These are phyloP conservation scores for Acrocyrtus sp. DNA, from an alignment of 2,888 invertebrate species.

Conservation along the genomic window DNA sequence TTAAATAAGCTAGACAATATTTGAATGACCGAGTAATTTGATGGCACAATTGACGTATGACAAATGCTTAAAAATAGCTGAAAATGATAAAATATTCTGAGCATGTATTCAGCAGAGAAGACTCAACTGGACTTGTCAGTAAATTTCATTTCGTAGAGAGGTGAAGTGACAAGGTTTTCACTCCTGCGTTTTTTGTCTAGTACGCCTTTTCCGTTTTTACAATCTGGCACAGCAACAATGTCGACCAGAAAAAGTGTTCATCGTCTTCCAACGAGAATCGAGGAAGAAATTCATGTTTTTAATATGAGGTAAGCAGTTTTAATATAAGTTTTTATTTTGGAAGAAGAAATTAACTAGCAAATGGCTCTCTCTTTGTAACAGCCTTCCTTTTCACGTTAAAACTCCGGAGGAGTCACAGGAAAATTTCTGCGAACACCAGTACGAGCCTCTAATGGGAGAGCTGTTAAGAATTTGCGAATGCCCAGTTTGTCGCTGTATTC, in stretches of 20 bases:
- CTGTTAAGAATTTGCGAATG: constrained; percentile 47
- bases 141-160: no score
- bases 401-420: neutral
- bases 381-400: constrained; percentile 6
- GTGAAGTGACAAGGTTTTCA: no score
- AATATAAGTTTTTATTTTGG: neutral
- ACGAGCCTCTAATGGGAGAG: constrained; percentile 27
- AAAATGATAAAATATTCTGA: no score
- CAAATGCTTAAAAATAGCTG: neutral
- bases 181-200: no score
- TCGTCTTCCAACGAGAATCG: neutral
- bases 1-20: no score
- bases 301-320: constrained; percentile 16
- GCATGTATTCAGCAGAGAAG: no score
- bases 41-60: neutral
- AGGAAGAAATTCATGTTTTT: constrained; percentile 28
- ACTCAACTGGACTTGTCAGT: no score
- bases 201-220: no score
- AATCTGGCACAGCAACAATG: no score
- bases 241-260: neutral
- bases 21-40: constrained; percentile 1
- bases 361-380: neutral
- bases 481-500: constrained; percentile 48
- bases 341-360: neutral
- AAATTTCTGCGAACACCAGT: constrained; percentile 1